phyloP scores from a whole-genome alignment of 2,113 vertebrate species.

The Bos javanicus region DNA sequence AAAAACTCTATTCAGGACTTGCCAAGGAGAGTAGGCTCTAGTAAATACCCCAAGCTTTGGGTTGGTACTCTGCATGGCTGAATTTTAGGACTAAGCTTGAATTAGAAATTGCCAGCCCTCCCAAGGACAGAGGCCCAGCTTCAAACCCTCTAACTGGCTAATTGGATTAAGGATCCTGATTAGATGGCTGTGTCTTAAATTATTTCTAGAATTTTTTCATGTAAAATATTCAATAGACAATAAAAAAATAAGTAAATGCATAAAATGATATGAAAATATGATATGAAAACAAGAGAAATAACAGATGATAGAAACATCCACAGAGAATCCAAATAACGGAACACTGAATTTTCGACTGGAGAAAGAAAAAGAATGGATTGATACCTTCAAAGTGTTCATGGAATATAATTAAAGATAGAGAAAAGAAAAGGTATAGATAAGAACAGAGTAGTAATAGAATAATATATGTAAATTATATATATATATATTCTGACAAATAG shows the following conservation, averaged over 20 bases:
- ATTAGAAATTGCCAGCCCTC: neutral
- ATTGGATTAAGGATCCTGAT: neutral
- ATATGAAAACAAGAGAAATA: constrained; percentile 29
- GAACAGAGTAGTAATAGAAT: neutral
- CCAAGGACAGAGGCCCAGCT: neutral
- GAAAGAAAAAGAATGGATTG: neutral
- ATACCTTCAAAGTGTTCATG: neutral
- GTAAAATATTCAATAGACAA: neutral
- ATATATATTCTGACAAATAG: constrained; percentile 8
- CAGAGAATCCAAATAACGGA: neutral
- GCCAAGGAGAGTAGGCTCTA: neutral
- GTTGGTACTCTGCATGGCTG: neutral
- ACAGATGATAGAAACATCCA: neutral
- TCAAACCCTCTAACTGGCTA: neutral
- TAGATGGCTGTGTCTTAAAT: neutral
- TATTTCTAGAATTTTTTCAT: constrained; percentile 6
- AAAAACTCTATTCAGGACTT: neutral
- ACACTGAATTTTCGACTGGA: neutral
- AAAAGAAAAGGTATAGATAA: neutral
- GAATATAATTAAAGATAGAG: neutral
- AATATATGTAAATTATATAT: neutral
- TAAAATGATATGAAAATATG: neutral
- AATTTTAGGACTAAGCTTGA: neutral
- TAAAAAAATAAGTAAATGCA: neutral
- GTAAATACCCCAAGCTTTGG: neutral